Evolutionary conservation across 2,797 vertebrate species (phyloP).

Genomic region (Hoplostethus mediterraneus): DNA sequence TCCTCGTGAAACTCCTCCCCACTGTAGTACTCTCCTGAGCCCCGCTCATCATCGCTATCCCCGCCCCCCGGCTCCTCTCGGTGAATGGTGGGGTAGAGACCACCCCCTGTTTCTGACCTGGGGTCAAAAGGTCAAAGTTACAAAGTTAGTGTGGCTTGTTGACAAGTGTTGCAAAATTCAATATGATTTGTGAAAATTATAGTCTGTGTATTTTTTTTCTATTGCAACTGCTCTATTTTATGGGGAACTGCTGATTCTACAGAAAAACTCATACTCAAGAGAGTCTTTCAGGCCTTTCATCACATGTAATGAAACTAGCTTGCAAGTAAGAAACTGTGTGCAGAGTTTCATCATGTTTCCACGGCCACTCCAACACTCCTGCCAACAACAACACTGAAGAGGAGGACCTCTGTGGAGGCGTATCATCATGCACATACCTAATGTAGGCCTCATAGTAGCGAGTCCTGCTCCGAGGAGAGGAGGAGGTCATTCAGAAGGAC

Average conservation of each 20-base stretch:
- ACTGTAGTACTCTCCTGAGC: constrained; percentile 91
- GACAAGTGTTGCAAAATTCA: background rate
- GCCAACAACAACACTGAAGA: background rate
- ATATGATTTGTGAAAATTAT: background rate
- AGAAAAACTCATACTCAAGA: too few species aligned
- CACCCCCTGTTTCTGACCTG: constrained; percentile 89
- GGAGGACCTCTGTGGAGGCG: background rate
- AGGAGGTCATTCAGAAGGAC: constrained; percentile 27
- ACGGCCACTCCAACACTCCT: background rate
- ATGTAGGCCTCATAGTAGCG: constrained; percentile 95
- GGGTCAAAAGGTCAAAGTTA: constrained; percentile 11
- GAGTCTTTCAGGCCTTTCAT: background rate
- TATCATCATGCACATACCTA: constrained; percentile 86
- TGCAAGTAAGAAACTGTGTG: background rate
- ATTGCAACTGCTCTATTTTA: background rate
- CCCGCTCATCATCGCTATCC: constrained; percentile 87
- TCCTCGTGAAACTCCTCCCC: constrained; percentile 93
- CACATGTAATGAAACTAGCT: background rate
- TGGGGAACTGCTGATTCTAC: too few species aligned
- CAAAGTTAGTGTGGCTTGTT: background rate
- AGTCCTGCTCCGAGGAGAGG: constrained; percentile 84
- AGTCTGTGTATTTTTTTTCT: background rate
- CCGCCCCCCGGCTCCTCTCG: constrained; percentile 80
- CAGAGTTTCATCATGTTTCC: background rate
- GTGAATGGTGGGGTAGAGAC: constrained; percentile 87